These are phyloP conservation scores for Fragum sueziense DNA, from an alignment of 2,888 invertebrate genomes.

Conservation along the genomic window DNA sequence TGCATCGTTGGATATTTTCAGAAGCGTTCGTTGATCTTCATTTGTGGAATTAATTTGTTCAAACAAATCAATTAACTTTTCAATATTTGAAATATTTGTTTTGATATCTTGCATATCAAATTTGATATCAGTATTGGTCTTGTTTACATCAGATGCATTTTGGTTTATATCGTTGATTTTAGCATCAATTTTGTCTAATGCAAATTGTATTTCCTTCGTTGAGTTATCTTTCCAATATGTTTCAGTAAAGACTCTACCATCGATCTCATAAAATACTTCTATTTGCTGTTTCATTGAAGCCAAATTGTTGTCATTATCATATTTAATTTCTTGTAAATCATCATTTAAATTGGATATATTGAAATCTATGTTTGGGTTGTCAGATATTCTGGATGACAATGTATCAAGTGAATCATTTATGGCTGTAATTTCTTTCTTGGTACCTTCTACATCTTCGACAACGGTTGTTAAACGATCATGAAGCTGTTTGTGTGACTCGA, in stretches of 20 bases:
- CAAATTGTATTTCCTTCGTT: background rate
- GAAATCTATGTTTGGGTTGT: background rate
- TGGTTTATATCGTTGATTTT: background rate
- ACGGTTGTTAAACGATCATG: background rate
- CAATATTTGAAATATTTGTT: background rate
- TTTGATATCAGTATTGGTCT: background rate
- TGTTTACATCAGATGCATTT: background rate
- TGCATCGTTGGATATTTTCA: background rate
- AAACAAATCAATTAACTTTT: constrained; percentile 9
- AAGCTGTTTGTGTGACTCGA: background rate
- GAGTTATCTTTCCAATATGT: background rate
- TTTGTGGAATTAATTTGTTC: background rate
- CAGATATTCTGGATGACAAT: background rate
- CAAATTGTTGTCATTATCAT: background rate
- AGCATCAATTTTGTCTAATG: background rate
- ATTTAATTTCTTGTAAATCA: background rate
- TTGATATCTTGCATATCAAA: background rate
- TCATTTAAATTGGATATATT: background rate
- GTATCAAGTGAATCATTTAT: background rate
- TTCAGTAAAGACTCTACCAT: constrained; percentile 4
- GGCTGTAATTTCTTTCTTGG: background rate
- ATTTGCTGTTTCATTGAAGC: background rate
- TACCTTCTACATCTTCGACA: background rate
- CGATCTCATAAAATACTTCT: background rate
- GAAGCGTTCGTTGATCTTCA: background rate